Evolutionary conservation across 2,113 vertebrate genomes (phyloP).

Genomic region (Prionailurus bengalensis): DNA sequence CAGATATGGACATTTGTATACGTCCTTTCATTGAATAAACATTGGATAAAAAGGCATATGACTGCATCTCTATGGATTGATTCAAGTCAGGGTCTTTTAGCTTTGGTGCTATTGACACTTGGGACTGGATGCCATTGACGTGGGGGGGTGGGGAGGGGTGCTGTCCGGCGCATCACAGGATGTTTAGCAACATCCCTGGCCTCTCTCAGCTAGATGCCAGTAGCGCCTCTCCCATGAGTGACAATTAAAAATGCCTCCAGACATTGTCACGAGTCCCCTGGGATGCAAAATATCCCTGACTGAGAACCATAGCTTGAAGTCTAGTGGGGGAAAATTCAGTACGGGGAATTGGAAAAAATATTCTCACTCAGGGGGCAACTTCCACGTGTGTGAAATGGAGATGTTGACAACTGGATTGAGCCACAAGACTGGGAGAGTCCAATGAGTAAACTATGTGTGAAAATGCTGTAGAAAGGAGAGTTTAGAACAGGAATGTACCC

Average conservation of each 20-base stretch:
- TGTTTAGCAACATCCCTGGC: not conserved
- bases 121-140: not conserved
- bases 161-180: not conserved
- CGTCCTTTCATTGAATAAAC: conserved; percentile 84
- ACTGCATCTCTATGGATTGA: not conserved
- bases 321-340: not conserved
- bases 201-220: not conserved
- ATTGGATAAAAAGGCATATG: conserved; percentile 74
- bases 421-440: not conserved
- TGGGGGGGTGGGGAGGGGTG: rapidly evolving
- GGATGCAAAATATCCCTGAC: not conserved
- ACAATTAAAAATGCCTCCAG: not conserved
- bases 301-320: not conserved
- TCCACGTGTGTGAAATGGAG: not conserved
- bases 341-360: not conserved
- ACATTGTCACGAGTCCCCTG: not conserved
- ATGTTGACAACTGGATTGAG: not conserved
- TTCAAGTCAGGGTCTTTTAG: not conserved
- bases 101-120: not conserved
- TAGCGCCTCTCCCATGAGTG: not conserved
- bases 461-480: not conserved
- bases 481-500: not conserved
- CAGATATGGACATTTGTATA: conserved; percentile 79
- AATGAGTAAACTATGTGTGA: not conserved
- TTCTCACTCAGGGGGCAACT: not conserved